Base-by-base conservation (phyloP, 2,797 vertebrate species). In the Melopsittacus undulatus region DNA sequence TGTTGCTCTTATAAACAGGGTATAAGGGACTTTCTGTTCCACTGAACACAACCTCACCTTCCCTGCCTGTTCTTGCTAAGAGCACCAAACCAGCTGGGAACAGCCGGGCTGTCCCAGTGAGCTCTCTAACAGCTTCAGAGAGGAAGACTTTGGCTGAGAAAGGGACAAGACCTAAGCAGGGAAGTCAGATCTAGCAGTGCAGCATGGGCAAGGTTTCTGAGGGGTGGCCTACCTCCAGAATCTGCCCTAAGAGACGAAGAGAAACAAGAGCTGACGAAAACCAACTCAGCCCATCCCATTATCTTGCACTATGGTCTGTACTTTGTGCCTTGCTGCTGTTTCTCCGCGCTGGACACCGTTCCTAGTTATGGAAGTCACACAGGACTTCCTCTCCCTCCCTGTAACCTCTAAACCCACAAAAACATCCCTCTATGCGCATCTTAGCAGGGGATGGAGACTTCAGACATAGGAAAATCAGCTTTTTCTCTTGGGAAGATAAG, bases 151-250 rank as follows among this genome's bases (percentile, higher is more conserved):
- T 26, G 70, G 66, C 66, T 87, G 61, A 81, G 34, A 61, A 19
- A 63, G 46, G 67, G 85, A 81, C 43, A 23, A 92, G 74, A 49
- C 6, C 54, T 56, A 4, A 43, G 22, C 48, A 59, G 70, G 52
- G 22, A 61, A 34, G 73, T 2, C 0, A 0, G 26, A 38, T 48
- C 43, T 23, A 68, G 74, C 34, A 73, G 22, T 27, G 34, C 34
- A 9, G 32, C 9, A 24, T 9, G 23, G 67, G 40, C 36, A 29
- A 34, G 32, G 70, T 43, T 64, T 68, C 70, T 72, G 57, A 75
- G 36, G 45, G 23, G 24, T 4, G 32, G 46, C 9, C 69, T 54
- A 29, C 57, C 45, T 75, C 45, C 46, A 34, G 15, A 69, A 73
- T 20, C 19, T 45, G 63, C 74, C 49, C 75, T n/a, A 69, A 73